Percentiles rank a stretch among this genome's conserved stretches.
Evolutionary conservation across 2,888 invertebrate genomes (phyloP).

Genomic region (Drosophila vallismaia): DNA sequence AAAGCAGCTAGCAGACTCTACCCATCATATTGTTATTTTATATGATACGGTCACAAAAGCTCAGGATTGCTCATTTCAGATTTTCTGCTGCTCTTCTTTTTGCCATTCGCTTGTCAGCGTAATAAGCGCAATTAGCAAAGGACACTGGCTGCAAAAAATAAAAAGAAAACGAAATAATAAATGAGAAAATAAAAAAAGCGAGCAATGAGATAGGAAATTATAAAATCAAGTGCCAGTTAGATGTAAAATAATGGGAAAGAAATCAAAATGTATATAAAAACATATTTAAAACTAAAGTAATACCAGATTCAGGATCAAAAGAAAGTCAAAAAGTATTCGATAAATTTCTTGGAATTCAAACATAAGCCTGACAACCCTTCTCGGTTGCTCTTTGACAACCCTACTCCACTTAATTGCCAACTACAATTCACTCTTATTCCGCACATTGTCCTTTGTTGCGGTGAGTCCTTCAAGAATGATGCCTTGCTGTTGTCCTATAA

Average conservation of each 20-base stretch:
- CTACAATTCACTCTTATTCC: slow-evolving; percentile 14
- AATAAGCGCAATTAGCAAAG: slow-evolving; percentile 36
- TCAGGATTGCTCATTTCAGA: slow-evolving; percentile 42
- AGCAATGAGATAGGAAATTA: slow-evolving; percentile 1
- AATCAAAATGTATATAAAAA: background rate
- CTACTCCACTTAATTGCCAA: slow-evolving; percentile 11
- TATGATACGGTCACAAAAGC: slow-evolving; percentile 35
- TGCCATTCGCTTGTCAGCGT: slow-evolving; percentile 13
- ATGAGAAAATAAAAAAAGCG: slow-evolving; percentile 2
- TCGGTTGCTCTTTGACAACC: slow-evolving; percentile 4
- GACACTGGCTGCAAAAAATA: background rate
- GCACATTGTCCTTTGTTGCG: slow-evolving; percentile 25
- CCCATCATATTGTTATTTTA: slow-evolving; percentile 54
- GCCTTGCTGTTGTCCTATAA: slow-evolving; percentile 36
- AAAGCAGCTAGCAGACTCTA: slow-evolving; percentile 24
- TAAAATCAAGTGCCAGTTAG: slow-evolving; percentile 11
- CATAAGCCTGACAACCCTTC: background rate
- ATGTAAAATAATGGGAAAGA: no score
- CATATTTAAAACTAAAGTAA: background rate
- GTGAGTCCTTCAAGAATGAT: slow-evolving; percentile 30
- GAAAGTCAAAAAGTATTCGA: background rate
- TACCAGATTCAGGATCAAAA: background rate
- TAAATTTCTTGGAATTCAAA: background rate
- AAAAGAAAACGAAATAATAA: background rate
- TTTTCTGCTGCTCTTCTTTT: slow-evolving; percentile 16